Evolutionary conservation across 1,140 invertebrate genomes (phyloP).

Genomic region (Orussus abietinus): DNA sequence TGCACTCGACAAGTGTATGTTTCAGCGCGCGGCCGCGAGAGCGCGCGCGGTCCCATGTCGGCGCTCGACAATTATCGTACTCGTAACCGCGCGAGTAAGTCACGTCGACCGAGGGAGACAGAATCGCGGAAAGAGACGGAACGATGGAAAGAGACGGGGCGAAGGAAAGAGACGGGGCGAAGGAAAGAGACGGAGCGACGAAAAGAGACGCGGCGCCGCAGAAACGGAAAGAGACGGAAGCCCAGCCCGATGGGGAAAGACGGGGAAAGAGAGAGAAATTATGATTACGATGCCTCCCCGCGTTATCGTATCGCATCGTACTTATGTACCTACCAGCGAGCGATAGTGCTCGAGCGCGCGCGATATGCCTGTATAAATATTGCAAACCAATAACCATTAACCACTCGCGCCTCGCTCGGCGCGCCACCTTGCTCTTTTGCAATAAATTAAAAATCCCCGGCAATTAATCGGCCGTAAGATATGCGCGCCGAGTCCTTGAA

Average conservation of each 20-base stretch:
- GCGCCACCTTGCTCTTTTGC: slow-evolving; percentile 36
- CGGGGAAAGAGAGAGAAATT: slow-evolving; percentile 45
- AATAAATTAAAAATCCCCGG: slow-evolving; percentile 42
- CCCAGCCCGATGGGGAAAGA: too few relatives aligned
- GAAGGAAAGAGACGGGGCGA: too few relatives aligned
- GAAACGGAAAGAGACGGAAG: too few relatives aligned
- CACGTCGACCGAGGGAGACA: slow-evolving; percentile 41
- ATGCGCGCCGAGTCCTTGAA: slow-evolving; percentile 34
- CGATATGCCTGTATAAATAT: slow-evolving; percentile 25
- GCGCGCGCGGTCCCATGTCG: slow-evolving; percentile 25
- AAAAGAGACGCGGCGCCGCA: too few relatives aligned
- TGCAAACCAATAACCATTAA: slow-evolving; percentile 47
- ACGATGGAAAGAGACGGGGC: too few relatives aligned
- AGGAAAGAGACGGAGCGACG: too few relatives aligned
- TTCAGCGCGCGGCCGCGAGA: slow-evolving; percentile 18
- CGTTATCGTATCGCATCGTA: too few relatives aligned
- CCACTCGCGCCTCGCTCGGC: slow-evolving; percentile 21
- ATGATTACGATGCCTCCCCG: slow-evolving; percentile 31
- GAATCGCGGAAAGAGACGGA: too few relatives aligned
- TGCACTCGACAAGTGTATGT: too few relatives aligned
- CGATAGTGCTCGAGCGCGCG: not conserved
- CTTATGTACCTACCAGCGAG: slow-evolving; percentile 12
- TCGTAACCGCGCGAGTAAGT: slow-evolving; percentile 37
- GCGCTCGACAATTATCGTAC: slow-evolving; percentile 44
- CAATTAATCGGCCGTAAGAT: slow-evolving; percentile 39